These are phyloP conservation scores for Zelostemma sp. DNA, from an alignment of 1,140 invertebrate genomes.

Conservation along the genomic window DNA sequence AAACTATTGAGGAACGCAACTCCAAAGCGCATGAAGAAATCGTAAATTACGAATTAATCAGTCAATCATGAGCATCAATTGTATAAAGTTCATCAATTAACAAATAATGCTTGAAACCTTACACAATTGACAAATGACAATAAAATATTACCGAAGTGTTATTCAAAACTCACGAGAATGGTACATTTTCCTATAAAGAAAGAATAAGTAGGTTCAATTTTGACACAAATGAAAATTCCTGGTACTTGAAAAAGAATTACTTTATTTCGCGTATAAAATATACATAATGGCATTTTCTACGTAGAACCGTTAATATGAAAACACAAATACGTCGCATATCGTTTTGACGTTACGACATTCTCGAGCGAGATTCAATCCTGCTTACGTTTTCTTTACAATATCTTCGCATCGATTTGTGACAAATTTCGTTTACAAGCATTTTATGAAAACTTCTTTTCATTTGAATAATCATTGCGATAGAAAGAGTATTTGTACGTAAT, in stretches of 20 bases:
- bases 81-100: neutral
- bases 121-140: no score
- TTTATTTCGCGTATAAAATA: constrained; percentile 67
- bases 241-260: constrained; percentile 56
- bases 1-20: constrained; percentile 14
- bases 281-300: constrained; percentile 68
- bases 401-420: neutral
- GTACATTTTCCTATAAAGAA: no score
- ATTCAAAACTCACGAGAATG: no score
- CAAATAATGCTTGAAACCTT: neutral
- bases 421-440: neutral
- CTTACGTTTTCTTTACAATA: neutral
- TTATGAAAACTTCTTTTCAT: no score
- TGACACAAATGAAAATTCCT: no score
- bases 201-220: no score
- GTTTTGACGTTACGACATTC: constrained; percentile 42
- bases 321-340: constrained; percentile 54
- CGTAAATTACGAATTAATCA: constrained; percentile 26
- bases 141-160: no score
- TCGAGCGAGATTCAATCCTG: constrained; percentile 13
- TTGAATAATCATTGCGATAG: neutral
- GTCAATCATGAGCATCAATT: neutral
- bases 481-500: constrained; percentile 13
- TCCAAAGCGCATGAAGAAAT: constrained; percentile 15
- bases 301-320: constrained; percentile 63